These are phyloP conservation scores for Xiphorhynchus elegans DNA, from an alignment of 2,113 vertebrate species.

Conservation along the genomic window DNA sequence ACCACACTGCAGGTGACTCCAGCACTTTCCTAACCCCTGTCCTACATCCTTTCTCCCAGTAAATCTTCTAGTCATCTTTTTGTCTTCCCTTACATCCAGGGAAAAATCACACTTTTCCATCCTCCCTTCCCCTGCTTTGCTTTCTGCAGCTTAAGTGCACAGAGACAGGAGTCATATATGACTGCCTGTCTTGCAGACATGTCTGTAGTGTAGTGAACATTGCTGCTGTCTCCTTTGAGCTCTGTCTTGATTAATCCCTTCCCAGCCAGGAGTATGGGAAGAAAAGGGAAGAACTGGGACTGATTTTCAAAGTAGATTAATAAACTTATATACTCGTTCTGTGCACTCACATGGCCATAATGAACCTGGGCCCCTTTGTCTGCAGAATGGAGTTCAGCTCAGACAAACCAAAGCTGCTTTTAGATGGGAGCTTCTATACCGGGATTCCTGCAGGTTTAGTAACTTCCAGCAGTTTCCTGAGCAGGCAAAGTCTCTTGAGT, in stretches of 20 bases:
- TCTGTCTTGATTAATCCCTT: neutral
- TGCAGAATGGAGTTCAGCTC: neutral
- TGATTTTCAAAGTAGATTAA: neutral
- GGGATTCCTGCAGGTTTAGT: neutral
- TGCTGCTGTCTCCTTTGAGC: neutral
- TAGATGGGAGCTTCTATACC: neutral
- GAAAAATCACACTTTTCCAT: neutral
- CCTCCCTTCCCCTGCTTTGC: neutral
- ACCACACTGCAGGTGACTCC: neutral
- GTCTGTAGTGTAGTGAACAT: too few relatives aligned
- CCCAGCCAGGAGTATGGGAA: neutral
- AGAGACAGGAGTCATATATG: neutral
- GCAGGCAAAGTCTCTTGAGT: neutral
- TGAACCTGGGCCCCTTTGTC: neutral
- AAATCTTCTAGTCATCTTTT: neutral
- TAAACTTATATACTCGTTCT: neutral
- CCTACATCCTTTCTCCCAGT: neutral
- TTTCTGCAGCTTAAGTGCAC: neutral
- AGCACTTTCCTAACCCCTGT: neutral
- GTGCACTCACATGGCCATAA: accelerated
- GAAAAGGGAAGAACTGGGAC: neutral
- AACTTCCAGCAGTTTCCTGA: neutral
- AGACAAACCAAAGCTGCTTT: neutral
- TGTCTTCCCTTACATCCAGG: neutral
- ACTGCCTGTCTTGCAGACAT: neutral